Evolutionary conservation across 2,888 invertebrate species (phyloP).

Genomic region (Ypsolopha scabrella): DNA sequence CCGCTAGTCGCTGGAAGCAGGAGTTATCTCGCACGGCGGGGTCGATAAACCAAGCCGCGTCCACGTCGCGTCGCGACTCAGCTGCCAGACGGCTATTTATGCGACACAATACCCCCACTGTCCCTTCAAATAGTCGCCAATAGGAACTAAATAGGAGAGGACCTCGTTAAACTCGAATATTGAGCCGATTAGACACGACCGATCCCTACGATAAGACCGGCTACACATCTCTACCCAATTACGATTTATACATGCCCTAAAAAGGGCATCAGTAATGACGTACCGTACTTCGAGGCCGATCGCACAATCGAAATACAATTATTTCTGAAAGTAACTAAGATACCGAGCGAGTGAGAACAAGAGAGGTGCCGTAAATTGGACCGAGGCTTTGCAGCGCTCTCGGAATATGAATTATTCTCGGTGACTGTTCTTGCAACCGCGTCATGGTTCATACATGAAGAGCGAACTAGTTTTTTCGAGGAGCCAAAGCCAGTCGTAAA

Average conservation of each 20-base stretch:
- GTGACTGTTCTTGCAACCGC: conserved; percentile 63
- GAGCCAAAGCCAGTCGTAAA: conserved; percentile 37
- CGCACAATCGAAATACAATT: conserved; percentile 67
- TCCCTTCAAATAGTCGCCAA: conserved; percentile 53
- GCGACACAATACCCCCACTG: conserved; percentile 54
- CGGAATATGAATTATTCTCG: conserved; percentile 68
- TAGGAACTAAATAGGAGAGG: conserved; percentile 52
- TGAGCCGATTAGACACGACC: conserved; percentile 49
- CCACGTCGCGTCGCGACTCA: conserved; percentile 38
- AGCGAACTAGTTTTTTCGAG: conserved; percentile 62
- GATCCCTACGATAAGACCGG: conserved; percentile 42
- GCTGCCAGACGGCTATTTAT: conserved; percentile 54
- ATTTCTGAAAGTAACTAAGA: conserved; percentile 61
- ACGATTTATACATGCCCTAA: conserved; percentile 57
- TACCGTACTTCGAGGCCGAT: conserved; percentile 38
- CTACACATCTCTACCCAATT: conserved; percentile 48
- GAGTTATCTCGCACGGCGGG: conserved; percentile 45
- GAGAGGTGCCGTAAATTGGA: conserved; percentile 54
- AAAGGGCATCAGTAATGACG: conserved; percentile 62
- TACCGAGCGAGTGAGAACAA: conserved; percentile 51
- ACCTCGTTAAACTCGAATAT: conserved; percentile 39
- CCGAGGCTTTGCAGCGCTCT: conserved; percentile 62
- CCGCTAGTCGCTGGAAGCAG: conserved; percentile 28
- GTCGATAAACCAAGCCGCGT: conserved; percentile 57
- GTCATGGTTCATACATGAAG: conserved; percentile 71